Conservation (phyloP, 2,797 vertebrate genomes). For the Xenopus petersii region DNA sequence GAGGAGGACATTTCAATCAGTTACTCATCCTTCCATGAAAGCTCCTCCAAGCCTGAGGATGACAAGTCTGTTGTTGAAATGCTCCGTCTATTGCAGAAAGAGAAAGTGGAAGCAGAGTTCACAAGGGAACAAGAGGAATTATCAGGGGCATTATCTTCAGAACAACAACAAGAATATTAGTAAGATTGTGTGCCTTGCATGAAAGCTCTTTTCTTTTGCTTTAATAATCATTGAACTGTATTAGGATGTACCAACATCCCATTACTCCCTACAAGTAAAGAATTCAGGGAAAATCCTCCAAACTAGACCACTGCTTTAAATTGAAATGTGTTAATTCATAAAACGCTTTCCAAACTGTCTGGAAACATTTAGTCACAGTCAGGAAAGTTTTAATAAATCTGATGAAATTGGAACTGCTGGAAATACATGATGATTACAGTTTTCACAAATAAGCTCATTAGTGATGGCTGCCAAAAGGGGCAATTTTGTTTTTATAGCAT, state of each 20-base stretch:
- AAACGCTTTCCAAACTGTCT: no score
- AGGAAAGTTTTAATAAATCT: no score
- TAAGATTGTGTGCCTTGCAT: slow-evolving; percentile 55
- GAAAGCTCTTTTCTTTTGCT: neutral
- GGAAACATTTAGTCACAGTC: no score
- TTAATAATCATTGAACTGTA: neutral
- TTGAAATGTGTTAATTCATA: no score
- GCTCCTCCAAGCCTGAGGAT: slow-evolving; percentile 67
- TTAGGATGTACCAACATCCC: neutral
- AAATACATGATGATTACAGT: no score
- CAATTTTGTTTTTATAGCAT: no score
- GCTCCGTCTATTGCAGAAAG: slow-evolving; percentile 71
- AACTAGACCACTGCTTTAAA: no score
- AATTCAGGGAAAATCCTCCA: no score
- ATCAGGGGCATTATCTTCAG: slow-evolving; percentile 53
- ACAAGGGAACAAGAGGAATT: slow-evolving; percentile 77
- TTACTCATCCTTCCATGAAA: slow-evolving; percentile 80
- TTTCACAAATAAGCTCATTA: no score
- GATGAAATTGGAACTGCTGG: no score
- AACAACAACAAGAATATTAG: slow-evolving; percentile 60
- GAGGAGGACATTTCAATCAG: slow-evolving; percentile 86
- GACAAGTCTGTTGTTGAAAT: slow-evolving; percentile 69
- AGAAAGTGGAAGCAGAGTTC: slow-evolving; percentile 70
- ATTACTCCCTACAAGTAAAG: no score
- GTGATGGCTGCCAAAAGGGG: no score